Base-by-base conservation (phyloP, 2,797 vertebrate species). In the Synanceia verrucosa region DNA sequence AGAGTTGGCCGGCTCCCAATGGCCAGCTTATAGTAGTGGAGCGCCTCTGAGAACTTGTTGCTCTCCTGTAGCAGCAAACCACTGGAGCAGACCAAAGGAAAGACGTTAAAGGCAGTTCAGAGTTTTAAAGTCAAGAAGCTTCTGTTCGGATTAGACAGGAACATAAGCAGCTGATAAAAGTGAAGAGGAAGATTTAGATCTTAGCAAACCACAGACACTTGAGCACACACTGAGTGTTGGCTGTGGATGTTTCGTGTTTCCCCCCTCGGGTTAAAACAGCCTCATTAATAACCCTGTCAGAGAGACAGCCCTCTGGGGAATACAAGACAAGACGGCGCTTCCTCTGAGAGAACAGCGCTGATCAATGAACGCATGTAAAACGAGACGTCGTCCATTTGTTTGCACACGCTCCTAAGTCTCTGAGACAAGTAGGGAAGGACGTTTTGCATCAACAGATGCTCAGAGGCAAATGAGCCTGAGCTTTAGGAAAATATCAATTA, bases 61-160 rank as follows among this genome's bases (percentile, higher is more conserved):
- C 96, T 98, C 90, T 99, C 98, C 88, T 99, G 98, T n/a, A 99
- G 95, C 82, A 99, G 94, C 86, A 99, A 93, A 85, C 98, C 98
- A 55, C 98, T 99, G 92, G 34, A 78, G 69, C 70, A 91, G 4
- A 89, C 53, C 83, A 80, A 75, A 68, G 19, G 10, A 36, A 13
- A 26, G 19, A 48, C 9, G 5, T 50, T 9, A 28, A 24, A 26
- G 41, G 37, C 43, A 21, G 61, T 63, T 81, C 46, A 73, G 44
- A 73, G 77, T 36, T 65, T 12, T n/a, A 24, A 46, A 79, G 62
- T 78, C 61, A 8, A 65, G 43, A 50, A 33, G 31, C 21, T 34
- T 55, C 39, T 18, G 57, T 60, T 31, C 37, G 47, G 70, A 70
- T 79, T 36, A 73, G 55, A 76, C 26, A 13, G 34, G 36, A 53